A percentile compares a stretch with the other conserved stretches of the same genome.
These are phyloP conservation scores for Calvadosia cruxmelitensis DNA, from an alignment of 30 jellyfish, hydroid and myxozoan genomes.

Conservation along the genomic window DNA sequence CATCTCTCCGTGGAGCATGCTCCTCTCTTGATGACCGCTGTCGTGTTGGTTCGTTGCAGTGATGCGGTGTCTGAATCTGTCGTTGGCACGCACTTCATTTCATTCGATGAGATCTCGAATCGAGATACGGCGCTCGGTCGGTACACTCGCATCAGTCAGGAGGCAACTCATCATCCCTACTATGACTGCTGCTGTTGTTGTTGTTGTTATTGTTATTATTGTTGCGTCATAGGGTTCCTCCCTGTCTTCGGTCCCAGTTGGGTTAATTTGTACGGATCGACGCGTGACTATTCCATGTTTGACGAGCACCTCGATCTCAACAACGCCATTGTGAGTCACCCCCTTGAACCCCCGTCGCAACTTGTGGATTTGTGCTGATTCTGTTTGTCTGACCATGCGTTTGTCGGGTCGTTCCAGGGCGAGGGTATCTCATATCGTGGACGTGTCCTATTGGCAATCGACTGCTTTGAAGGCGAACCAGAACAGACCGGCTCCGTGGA, in stretches of 20 bases:
- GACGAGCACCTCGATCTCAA: not conserved
- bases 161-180: too few species aligned
- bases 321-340: not conserved
- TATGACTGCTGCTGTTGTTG: too few species aligned
- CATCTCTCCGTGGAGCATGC: too few species aligned
- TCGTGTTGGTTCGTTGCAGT: too few species aligned
- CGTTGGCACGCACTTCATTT: constrained; percentile 75
- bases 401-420: constrained; percentile 27
- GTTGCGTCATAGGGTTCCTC: not conserved
- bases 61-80: constrained; percentile 53
- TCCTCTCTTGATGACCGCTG: too few species aligned
- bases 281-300: constrained; percentile 11
- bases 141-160: too few species aligned
- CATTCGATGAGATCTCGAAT: constrained; percentile 64
- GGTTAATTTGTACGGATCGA: constrained; percentile 35
- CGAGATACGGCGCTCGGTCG: constrained; percentile 12
- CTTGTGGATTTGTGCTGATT: too few species aligned
- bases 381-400: too few species aligned
- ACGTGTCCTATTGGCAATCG: constrained; percentile 45
- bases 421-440: constrained; percentile 96
- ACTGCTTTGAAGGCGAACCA: constrained; percentile 65
- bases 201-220: not conserved
- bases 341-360: too few species aligned
- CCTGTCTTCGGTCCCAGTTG: constrained; percentile 36
- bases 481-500: constrained; percentile 74